Percentiles rank a stretch among this genome's conserved stretches.
Evolutionary conservation across 2,888 invertebrate species (phyloP).

Genomic region (Hipparchia sbordonii): DNA sequence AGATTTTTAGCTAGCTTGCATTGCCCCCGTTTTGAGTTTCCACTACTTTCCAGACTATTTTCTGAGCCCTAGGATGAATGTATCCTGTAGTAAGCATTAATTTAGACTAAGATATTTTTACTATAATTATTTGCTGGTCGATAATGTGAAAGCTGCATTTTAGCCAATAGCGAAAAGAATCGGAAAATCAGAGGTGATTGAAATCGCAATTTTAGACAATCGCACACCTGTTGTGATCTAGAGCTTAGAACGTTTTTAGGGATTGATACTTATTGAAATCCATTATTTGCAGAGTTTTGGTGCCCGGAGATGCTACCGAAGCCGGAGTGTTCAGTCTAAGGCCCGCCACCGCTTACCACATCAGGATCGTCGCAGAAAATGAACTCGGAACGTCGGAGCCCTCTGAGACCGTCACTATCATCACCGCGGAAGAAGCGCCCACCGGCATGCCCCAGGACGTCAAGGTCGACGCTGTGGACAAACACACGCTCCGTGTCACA

Average conservation of each 20-base stretch:
- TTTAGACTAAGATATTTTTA: too few relatives aligned
- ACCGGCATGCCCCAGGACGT: conserved; percentile 92
- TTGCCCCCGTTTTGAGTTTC: not conserved
- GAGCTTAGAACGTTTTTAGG: not conserved
- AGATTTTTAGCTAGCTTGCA: too few relatives aligned
- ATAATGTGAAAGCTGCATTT: too few relatives aligned
- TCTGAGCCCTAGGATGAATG: too few relatives aligned
- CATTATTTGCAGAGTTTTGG: conserved; percentile 85
- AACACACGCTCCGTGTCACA: conserved; percentile 92
- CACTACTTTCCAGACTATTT: too few relatives aligned
- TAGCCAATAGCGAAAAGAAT: too few relatives aligned
- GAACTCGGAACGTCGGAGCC: conserved; percentile 96
- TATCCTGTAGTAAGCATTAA: too few relatives aligned
- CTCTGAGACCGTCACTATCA: conserved; percentile 96
- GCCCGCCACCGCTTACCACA: conserved; percentile 96
- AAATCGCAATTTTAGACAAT: too few relatives aligned
- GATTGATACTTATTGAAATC: not conserved
- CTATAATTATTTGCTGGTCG: too few relatives aligned
- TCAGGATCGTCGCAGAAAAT: conserved; percentile 96
- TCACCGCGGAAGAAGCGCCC: conserved; percentile 96
- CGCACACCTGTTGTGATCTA: not conserved
- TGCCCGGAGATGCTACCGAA: conserved; percentile 94
- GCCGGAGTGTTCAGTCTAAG: conserved; percentile 94
- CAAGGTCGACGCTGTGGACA: conserved; percentile 93
- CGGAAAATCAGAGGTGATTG: too few relatives aligned